Evolutionary conservation across 2,113 vertebrate species (phyloP), one percentile per base, ranked within the genome.

Genomic region (Festucalex cinctus): DNA sequence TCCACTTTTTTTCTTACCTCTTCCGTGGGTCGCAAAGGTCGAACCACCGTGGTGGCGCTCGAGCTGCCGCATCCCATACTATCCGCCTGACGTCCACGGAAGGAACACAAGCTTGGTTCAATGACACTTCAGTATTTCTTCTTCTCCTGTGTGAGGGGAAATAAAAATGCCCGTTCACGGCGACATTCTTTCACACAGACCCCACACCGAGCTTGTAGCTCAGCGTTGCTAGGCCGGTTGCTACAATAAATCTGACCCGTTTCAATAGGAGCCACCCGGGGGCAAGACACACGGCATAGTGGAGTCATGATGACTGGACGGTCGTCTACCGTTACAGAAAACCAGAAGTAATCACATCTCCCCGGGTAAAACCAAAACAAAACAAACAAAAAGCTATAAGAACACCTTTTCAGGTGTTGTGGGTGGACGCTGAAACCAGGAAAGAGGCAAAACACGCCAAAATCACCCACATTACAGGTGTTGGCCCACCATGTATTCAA

Each of bases 161-260:
- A 22, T 9, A 51, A 51, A n/a, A n/a, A 20, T 51, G 22, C 51
- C 22, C 51, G 51, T 26, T 54, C 51, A 4, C 19, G 59, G 35
- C 59, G 39, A 53, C 87, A 91, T 93, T 89, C 90, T 84, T 83
- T 64, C 68, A 87, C 78, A 76, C 66, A 19, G 69, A 44, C 37
- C 57, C 57, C 59, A 24, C 36, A 20, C 59, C 1, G 6, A 13
- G 58, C 35, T 20, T 26, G 24, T 12, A 37, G 10, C 9, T 60
- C 2, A 22, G 61, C 67, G 91, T 93, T 78, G 85, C 87, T 83
- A 93, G 86, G 70, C 17, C 79, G 79, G 91, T 93, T 91, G 91
- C 91, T 86, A 93, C 91, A 90, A 92, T 88, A 89, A 88, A 90
- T 84, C 70, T 87, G 85, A 88, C 85, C 88, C 63, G 76, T 65